Evolutionary conservation across 1,140 invertebrate species (phyloP).

Genomic region (Cotesia vestalis): DNA sequence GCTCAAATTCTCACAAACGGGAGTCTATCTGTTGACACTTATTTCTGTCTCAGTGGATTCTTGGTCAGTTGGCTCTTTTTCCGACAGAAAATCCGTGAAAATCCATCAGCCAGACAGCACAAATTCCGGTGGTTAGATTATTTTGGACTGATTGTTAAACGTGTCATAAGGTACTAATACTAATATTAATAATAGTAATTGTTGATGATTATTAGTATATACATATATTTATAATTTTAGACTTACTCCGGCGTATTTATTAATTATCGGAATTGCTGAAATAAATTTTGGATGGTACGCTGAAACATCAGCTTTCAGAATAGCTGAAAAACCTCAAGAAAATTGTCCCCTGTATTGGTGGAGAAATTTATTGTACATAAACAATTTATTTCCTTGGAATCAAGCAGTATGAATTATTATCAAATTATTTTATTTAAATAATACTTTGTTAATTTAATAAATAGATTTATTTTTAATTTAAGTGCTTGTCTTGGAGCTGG

Average conservation of each 20-base stretch:
- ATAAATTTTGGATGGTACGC: conserved; percentile 64
- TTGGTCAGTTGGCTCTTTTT: conserved; percentile 60
- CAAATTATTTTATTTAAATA: conserved; percentile 3
- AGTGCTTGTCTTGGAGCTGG: conserved; percentile 86
- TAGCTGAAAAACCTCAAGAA: conserved; percentile 63
- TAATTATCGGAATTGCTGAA: conserved; percentile 65
- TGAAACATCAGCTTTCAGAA: conserved; percentile 64
- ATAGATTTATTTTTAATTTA: conserved; percentile 34
- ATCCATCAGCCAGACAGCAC: conserved; percentile 42
- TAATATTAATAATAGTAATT: no score
- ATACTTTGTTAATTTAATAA: neutral
- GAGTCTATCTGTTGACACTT: conserved; percentile 64
- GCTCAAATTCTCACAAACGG: conserved; percentile 61
- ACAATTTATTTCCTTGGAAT: conserved; percentile 67
- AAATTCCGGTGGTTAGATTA: conserved; percentile 51
- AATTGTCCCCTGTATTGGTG: conserved; percentile 71
- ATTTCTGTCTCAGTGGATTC: conserved; percentile 65
- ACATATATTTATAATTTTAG: conserved; percentile 48
- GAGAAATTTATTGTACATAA: conserved; percentile 73
- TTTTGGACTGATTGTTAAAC: conserved; percentile 48
- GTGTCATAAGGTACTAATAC: conserved; percentile 61
- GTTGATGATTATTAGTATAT: no score
- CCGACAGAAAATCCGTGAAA: conserved; percentile 45
- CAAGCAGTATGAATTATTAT: conserved; percentile 59
- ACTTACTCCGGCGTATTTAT: conserved; percentile 67